Conservation (phyloP, 2,113 vertebrate species). For the Cynopterus brachyotis region DNA sequence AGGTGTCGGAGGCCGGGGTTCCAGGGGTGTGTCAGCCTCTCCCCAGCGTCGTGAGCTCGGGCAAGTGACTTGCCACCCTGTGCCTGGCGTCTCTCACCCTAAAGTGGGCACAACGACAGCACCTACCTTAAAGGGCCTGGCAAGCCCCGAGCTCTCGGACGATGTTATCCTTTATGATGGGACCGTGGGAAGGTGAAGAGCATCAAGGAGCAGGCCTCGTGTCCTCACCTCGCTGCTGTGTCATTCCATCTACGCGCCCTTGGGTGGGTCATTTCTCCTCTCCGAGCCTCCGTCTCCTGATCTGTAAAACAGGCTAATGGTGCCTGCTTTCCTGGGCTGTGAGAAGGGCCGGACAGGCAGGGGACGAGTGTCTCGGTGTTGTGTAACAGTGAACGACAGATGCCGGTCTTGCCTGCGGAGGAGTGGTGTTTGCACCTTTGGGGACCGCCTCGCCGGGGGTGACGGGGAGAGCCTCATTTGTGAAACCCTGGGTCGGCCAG, state of each 20-base stretch:
- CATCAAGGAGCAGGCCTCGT: not conserved
- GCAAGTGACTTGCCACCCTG: no score
- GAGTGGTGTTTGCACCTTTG: rapidly evolving
- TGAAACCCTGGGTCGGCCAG: not conserved
- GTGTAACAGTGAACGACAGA: rapidly evolving
- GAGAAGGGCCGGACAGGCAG: not conserved
- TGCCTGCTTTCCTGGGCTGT: not conserved
- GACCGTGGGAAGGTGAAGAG: rapidly evolving
- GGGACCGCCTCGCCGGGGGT: not conserved
- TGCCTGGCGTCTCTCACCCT: not conserved
- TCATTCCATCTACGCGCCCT: not conserved
- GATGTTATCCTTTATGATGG: not conserved
- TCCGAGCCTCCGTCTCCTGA: not conserved
- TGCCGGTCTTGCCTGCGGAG: rapidly evolving
- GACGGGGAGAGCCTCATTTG: not conserved
- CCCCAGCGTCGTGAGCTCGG: not conserved
- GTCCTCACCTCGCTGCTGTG: rapidly evolving
- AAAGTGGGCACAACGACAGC: not conserved
- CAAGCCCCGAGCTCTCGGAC: rapidly evolving
- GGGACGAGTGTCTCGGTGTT: no score
- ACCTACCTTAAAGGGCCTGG: not conserved
- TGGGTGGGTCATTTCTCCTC: not conserved
- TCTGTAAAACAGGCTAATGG: not conserved
- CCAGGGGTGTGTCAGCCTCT: not conserved
- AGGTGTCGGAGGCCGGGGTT: not conserved